These are phyloP conservation scores for Pelagia noctiluca DNA, from an alignment of 30 jellyfish, hydroid and myxozoan genomes.

Conservation along the genomic window DNA sequence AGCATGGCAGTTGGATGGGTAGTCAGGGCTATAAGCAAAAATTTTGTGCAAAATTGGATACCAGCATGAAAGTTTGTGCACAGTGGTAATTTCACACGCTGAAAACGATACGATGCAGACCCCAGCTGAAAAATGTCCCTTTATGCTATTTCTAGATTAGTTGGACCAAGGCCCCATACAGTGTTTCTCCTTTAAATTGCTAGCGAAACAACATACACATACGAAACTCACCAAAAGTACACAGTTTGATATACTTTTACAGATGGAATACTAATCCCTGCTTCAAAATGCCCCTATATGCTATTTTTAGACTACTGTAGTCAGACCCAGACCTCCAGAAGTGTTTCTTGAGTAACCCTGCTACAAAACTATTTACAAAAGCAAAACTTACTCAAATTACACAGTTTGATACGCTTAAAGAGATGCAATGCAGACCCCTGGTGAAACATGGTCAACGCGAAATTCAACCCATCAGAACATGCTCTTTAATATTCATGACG, in stretches of 20 bases:
- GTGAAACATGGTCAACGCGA: too few relatives aligned
- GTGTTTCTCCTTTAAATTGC: neutral
- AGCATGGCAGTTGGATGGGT: constrained; percentile 47
- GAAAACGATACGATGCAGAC: too few relatives aligned
- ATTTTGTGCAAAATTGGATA: too few relatives aligned
- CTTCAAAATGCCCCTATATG: neutral
- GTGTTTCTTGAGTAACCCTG: neutral
- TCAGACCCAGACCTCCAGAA: neutral
- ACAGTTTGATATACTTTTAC: neutral
- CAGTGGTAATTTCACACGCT: too few relatives aligned
- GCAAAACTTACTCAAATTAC: neutral
- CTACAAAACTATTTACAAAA: neutral
- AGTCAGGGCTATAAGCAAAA: too few relatives aligned
- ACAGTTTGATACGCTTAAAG: neutral
- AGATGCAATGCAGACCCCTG: neutral
- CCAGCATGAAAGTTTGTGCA: too few relatives aligned
- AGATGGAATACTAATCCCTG: constrained; percentile 5
- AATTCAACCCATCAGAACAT: too few relatives aligned
- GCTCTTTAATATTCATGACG: too few relatives aligned
- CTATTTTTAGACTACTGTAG: neutral
- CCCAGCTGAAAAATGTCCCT: too few relatives aligned
- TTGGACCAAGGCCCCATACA: constrained; percentile 7
- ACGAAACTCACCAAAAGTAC: neutral
- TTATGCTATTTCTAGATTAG: too few relatives aligned
- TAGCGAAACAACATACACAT: neutral